Conservation (phyloP, 2,113 vertebrate species). For the Brachionichthys hirsutus region DNA sequence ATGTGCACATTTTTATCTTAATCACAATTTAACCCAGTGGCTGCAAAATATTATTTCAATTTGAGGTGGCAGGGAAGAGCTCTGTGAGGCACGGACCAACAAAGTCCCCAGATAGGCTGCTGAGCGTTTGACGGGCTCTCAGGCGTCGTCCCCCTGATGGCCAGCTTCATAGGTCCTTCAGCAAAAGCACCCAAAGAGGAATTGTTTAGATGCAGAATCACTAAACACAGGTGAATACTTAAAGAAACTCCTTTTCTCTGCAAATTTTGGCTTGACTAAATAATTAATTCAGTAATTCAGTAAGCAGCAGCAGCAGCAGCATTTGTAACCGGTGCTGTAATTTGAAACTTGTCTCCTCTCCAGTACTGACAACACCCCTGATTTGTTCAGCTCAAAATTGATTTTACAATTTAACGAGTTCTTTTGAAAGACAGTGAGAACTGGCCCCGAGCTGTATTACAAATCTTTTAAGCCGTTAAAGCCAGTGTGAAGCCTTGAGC, state of each 20-base stretch:
- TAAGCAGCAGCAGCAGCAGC: background rate
- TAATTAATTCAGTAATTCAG: conserved; percentile 1
- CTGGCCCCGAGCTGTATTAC: conserved; percentile 1
- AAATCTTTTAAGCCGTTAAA: conserved; percentile 36
- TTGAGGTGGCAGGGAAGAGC: conserved; percentile 17
- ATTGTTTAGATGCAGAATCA: background rate
- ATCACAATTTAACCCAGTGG: conserved; percentile 23
- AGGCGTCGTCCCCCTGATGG: conserved; percentile 19
- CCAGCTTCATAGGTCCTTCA: conserved; percentile 35
- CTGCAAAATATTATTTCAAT: background rate
- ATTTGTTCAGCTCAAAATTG: conserved; percentile 15
- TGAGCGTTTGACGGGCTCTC: conserved; percentile 13
- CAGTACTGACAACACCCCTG: conserved; percentile 9
- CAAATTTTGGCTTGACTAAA: conserved; percentile 1
- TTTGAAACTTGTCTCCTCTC: background rate
- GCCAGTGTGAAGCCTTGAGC: conserved; percentile 24
- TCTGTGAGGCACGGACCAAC: conserved; percentile 42
- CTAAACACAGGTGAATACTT: background rate
- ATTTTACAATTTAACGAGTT: conserved; percentile 14
- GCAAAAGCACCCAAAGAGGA: background rate
- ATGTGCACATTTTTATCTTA: conserved; percentile 30
- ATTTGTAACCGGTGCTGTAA: background rate
- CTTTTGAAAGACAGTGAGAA: conserved; percentile 31
- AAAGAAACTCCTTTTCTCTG: background rate
- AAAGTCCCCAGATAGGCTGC: conserved; percentile 23